Base-by-base conservation (phyloP, 2,797 vertebrate species). In the Toxotes lorentzi region DNA sequence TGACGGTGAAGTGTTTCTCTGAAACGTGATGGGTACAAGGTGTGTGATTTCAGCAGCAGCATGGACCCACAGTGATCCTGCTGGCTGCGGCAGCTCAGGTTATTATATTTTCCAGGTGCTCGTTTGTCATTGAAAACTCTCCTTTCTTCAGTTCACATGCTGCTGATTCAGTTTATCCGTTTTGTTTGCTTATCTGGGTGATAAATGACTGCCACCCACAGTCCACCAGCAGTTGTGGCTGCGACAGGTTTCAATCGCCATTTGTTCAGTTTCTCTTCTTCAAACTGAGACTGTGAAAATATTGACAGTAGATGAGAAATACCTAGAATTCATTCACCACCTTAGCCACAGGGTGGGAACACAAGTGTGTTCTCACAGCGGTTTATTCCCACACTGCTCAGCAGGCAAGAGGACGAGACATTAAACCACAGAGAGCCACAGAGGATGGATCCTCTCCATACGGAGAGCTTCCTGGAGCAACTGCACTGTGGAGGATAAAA, bases 301-400 rank as follows among this genome's bases (percentile, higher is more conserved):
- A 79, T 85, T 58, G 78, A 62, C n/a, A 2, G 63, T 40, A 72
- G 60, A 57, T 73, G 88, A 84, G 82, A 90, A 86, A 90, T 90
- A 51, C 63, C 84, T 21, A 48, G 4, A 34, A 64, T 50, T 50
- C 35, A 27, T 17, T 27, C 32, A 6, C 8, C 24, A 0, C 35
- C 24, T 35, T 0, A 17, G 16, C 48, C 2, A 1, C 58, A 14
- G 59, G 27, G 12, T 30, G 12, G 34, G 14, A 30, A 3, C 2
- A n/a, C 41, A 9, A 7, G 8, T 32, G 53, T 34, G 8, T 40
- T 41, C 48, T 27, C 54, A n/a, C 54, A 1, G 27, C 27, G 27
- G 27, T 32, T 53, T 34, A 14, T 40, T 41, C 48, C n/a, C 54
- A n/a, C 54, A 1, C 27, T 10, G 14, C 24, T 32, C 51, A 47